phyloP scores from a whole-genome alignment of 2,888 invertebrate species.

The Lasioglossum vierecki region DNA sequence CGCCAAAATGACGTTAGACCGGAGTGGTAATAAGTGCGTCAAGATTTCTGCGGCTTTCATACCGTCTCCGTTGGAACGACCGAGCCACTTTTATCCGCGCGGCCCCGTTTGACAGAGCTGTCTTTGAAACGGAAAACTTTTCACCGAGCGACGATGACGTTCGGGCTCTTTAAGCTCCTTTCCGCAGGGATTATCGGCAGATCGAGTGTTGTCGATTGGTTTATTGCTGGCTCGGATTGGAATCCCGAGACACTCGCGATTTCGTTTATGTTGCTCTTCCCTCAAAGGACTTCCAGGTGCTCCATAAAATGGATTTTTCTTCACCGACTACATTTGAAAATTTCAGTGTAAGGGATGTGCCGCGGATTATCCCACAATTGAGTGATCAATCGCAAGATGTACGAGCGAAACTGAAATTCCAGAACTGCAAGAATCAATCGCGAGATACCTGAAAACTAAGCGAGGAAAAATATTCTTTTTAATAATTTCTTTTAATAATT shows the following conservation, averaged over 20 bases:
- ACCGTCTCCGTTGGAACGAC: not conserved
- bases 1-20: slow-evolving; percentile 6
- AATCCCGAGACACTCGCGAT: not conserved
- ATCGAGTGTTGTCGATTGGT: slow-evolving; percentile 10
- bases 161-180: not conserved
- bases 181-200: not conserved
- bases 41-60: slow-evolving; percentile 13
- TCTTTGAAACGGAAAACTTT: slow-evolving; percentile 11
- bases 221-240: not conserved
- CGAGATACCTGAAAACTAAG: no score
- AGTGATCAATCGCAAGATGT: no score
- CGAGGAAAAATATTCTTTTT: no score
- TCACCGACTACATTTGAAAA: not conserved
- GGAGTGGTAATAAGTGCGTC: slow-evolving; percentile 46
- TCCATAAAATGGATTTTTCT: not conserved
- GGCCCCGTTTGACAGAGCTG: not conserved
- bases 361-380: no score
- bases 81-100: not conserved
- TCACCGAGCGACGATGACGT: not conserved
- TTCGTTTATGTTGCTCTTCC: not conserved
- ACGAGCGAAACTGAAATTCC: no score
- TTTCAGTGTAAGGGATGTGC: not conserved
- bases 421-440: no score
- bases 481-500: no score
- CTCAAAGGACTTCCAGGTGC: not conserved